Percentiles rank a stretch among this genome's conserved stretches.
phyloP scores from a whole-genome alignment of 2,888 invertebrate species.

The Aspidiotus rigidus region DNA sequence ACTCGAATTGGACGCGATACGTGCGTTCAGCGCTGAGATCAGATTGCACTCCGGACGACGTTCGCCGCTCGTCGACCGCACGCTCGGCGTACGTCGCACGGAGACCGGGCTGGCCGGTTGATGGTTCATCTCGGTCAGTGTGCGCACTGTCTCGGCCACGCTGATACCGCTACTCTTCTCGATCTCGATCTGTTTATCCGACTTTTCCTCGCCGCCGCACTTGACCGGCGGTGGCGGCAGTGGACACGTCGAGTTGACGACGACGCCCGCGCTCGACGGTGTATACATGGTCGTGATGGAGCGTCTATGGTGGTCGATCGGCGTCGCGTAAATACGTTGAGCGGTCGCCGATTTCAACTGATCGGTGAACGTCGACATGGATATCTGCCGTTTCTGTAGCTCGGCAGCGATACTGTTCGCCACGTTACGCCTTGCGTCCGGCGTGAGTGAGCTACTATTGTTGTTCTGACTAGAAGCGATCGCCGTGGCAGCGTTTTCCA shows the following conservation, averaged over 20 bases:
- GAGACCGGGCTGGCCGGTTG: conserved; percentile 68
- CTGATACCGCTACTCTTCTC: conserved; percentile 36
- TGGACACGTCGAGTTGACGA: conserved; percentile 14
- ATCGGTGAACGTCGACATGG: conserved; percentile 26
- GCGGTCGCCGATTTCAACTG: conserved; percentile 23
- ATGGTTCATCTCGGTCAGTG: conserved; percentile 72
- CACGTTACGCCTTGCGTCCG: conserved; percentile 30
- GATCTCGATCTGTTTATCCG: conserved; percentile 29
- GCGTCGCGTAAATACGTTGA: conserved; percentile 28
- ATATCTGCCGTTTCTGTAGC: conserved; percentile 36
- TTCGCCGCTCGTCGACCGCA: conserved; percentile 37
- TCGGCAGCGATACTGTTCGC: conserved; percentile 36
- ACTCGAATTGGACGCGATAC: conserved; percentile 53
- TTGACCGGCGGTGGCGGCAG: background rate
- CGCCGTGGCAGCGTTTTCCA: conserved; percentile 45
- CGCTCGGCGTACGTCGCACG: conserved; percentile 38
- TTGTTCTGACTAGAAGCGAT: background rate
- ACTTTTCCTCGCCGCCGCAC: conserved; percentile 7
- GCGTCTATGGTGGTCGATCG: conserved; percentile 20
- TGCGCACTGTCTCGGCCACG: conserved; percentile 79
- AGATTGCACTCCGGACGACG: conserved; percentile 49
- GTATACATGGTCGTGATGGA: conserved; percentile 32
- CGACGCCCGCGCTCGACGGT: conserved; percentile 12
- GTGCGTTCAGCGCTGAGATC: conserved; percentile 63
- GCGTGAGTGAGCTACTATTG: background rate